phyloP scores from a whole-genome alignment of 2,797 vertebrate species.

The Iguana delicatissima region DNA sequence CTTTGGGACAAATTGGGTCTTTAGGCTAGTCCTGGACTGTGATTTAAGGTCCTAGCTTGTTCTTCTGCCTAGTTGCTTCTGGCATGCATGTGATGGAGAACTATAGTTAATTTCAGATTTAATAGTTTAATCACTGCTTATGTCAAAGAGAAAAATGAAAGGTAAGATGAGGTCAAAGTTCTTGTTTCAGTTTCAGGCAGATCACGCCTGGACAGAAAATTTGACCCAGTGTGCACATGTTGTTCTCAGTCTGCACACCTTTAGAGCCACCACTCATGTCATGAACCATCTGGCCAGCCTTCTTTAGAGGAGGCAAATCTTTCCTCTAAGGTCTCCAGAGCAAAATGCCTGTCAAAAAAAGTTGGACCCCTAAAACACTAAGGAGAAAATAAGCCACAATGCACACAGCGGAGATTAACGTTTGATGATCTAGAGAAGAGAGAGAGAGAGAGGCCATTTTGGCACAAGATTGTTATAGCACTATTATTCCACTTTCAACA shows the following conservation, averaged over 20 bases:
- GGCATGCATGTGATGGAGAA: background rate
- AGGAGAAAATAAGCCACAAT: too few relatives aligned
- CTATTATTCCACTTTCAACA: too few relatives aligned
- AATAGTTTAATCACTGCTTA: background rate
- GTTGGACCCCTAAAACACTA: background rate
- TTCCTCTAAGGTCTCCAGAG: background rate
- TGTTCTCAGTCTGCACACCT: background rate
- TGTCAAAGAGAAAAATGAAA: background rate
- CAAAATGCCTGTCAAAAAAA: background rate
- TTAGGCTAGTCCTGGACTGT: background rate
- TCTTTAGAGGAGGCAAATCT: background rate
- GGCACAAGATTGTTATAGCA: too few relatives aligned
- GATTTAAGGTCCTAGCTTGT: background rate
- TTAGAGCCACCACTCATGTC: background rate
- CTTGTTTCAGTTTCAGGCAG: background rate
- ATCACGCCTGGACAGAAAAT: background rate
- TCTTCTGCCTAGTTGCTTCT: background rate
- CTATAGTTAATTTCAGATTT: background rate
- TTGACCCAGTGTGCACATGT: background rate
- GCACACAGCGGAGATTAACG: too few relatives aligned
- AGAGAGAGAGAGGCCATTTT: too few relatives aligned
- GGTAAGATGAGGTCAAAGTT: conserved; percentile 1
- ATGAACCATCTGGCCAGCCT: background rate
- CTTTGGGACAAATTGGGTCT: too few relatives aligned
- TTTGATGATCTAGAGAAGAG: too few relatives aligned